phyloP scores from a whole-genome alignment of 2,797 vertebrate species.

The Vespertilio murinus region DNA sequence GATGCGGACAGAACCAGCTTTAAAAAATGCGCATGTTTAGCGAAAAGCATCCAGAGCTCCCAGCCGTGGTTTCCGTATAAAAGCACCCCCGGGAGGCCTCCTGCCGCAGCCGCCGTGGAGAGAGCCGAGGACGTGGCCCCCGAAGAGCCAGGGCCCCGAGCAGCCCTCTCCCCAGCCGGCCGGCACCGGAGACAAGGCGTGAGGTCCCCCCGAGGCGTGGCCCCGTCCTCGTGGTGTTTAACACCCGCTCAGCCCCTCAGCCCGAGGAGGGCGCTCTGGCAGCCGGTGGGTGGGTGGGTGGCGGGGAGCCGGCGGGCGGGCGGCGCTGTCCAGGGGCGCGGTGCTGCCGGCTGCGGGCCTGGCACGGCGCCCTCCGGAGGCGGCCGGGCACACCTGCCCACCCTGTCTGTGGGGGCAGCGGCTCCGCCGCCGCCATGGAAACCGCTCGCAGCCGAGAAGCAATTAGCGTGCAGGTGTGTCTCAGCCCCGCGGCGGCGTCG shows the following conservation, averaged over 20 bases:
- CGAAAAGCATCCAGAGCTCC: conserved; percentile 51
- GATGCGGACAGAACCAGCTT: conserved; percentile 59
- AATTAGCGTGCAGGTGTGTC: conserved; percentile 77
- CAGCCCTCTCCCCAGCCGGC: accelerated
- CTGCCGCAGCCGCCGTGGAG: not conserved
- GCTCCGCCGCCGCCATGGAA: conserved; percentile 68
- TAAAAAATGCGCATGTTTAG: conserved; percentile 77
- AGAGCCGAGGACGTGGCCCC: not conserved
- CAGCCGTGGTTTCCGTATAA: conserved; percentile 59
- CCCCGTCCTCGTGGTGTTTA: too few species aligned
- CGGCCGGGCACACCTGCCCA: conserved; percentile 54
- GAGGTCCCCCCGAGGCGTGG: not conserved
- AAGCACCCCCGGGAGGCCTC: conserved; percentile 56
- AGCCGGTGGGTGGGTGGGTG: not conserved
- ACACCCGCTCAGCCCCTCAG: not conserved
- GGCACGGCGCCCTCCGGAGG: not conserved
- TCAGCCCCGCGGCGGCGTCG: conserved; percentile 49
- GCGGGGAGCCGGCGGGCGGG: not conserved
- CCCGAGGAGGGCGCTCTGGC: not conserved
- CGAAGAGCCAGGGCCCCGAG: not conserved
- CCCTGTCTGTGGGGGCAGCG: not conserved
- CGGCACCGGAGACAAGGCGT: not conserved
- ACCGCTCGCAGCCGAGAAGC: conserved; percentile 67
- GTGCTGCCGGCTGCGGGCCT: conserved; percentile 1
- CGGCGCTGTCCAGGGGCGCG: conserved; percentile 8